phyloP scores from a whole-genome alignment of 2,113 vertebrate species.

The Lethenteron reissneri region DNA sequence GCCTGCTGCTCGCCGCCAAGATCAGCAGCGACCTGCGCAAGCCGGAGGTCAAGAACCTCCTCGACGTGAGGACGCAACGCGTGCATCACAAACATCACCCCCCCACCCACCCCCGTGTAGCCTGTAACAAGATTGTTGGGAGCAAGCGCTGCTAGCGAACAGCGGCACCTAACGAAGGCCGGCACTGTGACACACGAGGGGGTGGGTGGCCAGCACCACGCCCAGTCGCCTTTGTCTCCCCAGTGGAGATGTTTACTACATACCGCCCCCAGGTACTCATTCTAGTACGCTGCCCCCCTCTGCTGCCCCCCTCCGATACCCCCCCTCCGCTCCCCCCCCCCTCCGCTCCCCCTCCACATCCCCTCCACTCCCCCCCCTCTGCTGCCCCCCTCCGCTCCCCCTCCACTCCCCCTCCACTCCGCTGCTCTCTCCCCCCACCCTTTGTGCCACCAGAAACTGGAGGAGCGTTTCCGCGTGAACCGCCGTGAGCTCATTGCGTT shows the following conservation, averaged over 20 bases:
- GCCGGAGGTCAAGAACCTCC: slow-evolving; percentile 71
- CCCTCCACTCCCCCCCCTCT: no score
- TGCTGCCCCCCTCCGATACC: no score
- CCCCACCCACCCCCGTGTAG: no score
- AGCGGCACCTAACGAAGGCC: neutral
- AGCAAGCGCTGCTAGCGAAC: neutral
- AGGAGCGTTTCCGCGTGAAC: slow-evolving; percentile 77
- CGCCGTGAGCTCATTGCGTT: slow-evolving; percentile 66
- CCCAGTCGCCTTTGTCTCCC: neutral
- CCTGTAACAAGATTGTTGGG: neutral
- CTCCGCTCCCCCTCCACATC: no score
- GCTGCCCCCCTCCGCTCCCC: no score
- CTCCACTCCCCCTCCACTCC: no score
- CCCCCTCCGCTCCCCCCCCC: no score
- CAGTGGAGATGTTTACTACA: neutral
- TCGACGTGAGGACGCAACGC: slow-evolving; percentile 44
- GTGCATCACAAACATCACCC: slow-evolving; percentile 4
- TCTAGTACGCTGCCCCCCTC: no score
- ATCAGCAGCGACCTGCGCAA: slow-evolving; percentile 93
- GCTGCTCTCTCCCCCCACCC: no score
- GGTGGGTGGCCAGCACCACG: neutral
- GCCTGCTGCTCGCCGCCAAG: slow-evolving; percentile 75
- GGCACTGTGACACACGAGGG: no score
- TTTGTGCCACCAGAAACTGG: slow-evolving; percentile 44
- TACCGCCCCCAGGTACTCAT: no score